Conservation (phyloP, 30 jellyfish, hydroid and myxozoan genomes). For the Sanderia malayensis region DNA sequence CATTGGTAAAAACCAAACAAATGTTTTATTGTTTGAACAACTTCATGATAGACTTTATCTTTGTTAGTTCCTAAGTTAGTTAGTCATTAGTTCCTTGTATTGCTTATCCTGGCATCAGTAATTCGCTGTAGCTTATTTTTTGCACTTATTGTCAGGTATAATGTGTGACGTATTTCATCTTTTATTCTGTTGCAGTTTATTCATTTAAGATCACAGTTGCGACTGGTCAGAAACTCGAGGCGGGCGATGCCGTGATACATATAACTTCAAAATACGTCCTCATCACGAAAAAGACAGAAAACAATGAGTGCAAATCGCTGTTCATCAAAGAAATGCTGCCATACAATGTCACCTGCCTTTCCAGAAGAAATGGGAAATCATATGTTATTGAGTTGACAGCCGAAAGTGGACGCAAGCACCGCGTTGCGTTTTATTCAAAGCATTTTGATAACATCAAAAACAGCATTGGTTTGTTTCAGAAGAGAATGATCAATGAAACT, state of each 20-base stretch:
- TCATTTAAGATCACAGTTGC: conserved; percentile 21
- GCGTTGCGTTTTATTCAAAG: conserved; percentile 13
- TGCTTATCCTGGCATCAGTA: no score
- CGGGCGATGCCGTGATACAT: conserved; percentile 34
- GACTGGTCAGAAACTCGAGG: not conserved
- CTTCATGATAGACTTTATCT: no score
- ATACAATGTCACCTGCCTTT: not conserved
- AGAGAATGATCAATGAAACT: not conserved
- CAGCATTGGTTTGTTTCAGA: not conserved
- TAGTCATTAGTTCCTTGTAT: no score
- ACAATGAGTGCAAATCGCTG: conserved; percentile 7
- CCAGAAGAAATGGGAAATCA: not conserved
- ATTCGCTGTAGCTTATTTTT: no score
- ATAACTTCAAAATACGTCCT: conserved; percentile 18
- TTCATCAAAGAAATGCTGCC: conserved; percentile 3
- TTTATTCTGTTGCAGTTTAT: conserved; percentile 18
- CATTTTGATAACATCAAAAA: not conserved
- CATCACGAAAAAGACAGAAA: conserved; percentile 13
- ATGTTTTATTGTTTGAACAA: no score
- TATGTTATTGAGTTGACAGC: not conserved
- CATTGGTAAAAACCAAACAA: no score
- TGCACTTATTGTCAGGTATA: no score
- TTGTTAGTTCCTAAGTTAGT: no score
- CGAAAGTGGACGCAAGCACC: conserved; percentile 1
- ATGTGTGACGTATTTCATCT: no score